phyloP scores from a whole-genome alignment of 1,140 invertebrate genomes.

The Achatina immaculata region DNA sequence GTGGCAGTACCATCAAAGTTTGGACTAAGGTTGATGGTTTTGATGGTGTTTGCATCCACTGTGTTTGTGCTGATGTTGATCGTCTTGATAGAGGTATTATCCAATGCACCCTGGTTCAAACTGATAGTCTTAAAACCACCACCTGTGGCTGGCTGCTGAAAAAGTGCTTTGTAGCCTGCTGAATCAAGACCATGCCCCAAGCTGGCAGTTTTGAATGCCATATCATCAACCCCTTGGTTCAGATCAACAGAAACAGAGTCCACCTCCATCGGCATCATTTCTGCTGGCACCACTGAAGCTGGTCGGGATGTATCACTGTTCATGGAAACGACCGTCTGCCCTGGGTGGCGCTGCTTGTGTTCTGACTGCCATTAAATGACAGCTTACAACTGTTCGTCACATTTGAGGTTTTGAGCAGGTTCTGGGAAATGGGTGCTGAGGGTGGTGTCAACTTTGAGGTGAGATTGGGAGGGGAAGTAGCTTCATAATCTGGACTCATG shows the following conservation, averaged over 20 bases:
- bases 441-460: constrained; percentile 8
- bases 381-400: background rate
- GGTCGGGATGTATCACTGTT: constrained; percentile 62
- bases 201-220: constrained; percentile 24
- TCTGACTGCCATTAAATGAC: background rate
- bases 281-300: constrained; percentile 62
- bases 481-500: constrained; percentile 29
- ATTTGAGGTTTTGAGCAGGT: background rate
- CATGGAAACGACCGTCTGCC: constrained; percentile 49
- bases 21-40: constrained; percentile 32
- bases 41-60: constrained; percentile 4
- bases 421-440: background rate
- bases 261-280: constrained; percentile 65
- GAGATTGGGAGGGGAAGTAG: background rate
- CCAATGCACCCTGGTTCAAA: background rate
- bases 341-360: constrained; percentile 27
- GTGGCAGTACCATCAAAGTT: constrained; percentile 12
- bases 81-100: constrained; percentile 2
- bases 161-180: background rate
- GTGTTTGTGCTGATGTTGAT: constrained; percentile 4
- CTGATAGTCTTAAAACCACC: constrained; percentile 34
- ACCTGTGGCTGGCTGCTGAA: constrained; percentile 15
- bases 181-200: constrained; percentile 3
- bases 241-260: constrained; percentile 56
- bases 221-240: constrained; percentile 34